These are phyloP conservation scores for Plebejus melissa DNA, from an alignment of 2,888 invertebrate genomes.

Conservation along the genomic window DNA sequence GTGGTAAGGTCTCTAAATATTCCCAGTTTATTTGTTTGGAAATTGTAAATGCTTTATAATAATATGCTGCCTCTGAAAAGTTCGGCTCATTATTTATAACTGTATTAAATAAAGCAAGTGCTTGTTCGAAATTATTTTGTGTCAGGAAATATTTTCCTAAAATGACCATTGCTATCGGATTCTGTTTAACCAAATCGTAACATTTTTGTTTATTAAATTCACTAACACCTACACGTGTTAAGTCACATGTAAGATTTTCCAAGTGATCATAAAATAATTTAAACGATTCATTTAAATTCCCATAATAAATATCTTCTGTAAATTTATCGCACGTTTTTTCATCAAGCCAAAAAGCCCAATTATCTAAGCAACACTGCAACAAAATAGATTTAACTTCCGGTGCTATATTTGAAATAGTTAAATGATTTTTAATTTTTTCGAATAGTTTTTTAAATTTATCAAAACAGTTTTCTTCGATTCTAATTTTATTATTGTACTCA, in stretches of 20 bases:
- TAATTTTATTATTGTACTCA: constrained; percentile 25
- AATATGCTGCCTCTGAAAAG: constrained; percentile 28
- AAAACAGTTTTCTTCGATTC: constrained; percentile 27
- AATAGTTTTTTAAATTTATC: constrained; percentile 16
- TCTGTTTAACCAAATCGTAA: constrained; percentile 25
- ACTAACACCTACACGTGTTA: constrained; percentile 5
- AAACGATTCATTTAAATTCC: constrained; percentile 12
- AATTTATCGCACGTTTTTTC: constrained; percentile 7
- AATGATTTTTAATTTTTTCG: constrained; percentile 25
- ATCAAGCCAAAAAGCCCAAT: constrained; percentile 29
- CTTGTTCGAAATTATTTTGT: constrained; percentile 14
- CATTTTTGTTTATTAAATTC: constrained; percentile 9
- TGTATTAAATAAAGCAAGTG: constrained; percentile 21
- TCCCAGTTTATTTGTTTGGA: constrained; percentile 26
- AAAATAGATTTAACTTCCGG: constrained; percentile 24
- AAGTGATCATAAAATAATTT: constrained; percentile 13
- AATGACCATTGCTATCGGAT: constrained; percentile 23
- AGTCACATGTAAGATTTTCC: not conserved
- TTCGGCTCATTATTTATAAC: constrained; percentile 24
- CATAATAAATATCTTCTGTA: not conserved
- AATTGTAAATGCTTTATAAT: constrained; percentile 27
- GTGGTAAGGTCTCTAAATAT: not conserved
- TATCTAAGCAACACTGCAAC: constrained; percentile 30
- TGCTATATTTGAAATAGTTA: not conserved
- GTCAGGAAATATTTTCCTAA: constrained; percentile 28